Percentiles rank a stretch among this genome's conserved stretches.
These are phyloP conservation scores for Listrodromus nycthemerus DNA, from an alignment of 2,888 invertebrate genomes.

Conservation along the genomic window DNA sequence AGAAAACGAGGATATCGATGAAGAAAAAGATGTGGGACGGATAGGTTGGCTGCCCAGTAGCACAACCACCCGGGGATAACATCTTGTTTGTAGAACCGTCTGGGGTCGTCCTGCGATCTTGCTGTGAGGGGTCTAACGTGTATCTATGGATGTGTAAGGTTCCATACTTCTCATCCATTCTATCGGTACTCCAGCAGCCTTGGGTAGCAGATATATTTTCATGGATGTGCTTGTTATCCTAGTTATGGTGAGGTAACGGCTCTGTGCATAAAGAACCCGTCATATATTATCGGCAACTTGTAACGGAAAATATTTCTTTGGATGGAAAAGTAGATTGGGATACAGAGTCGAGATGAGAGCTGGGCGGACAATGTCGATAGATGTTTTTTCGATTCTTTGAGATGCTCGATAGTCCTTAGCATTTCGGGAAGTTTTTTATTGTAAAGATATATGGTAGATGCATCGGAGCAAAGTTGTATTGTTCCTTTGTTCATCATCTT, in stretches of 20 bases:
- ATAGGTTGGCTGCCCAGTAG: constrained; percentile 41
- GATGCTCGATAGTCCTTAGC: constrained; percentile 18
- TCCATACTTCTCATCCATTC: constrained; percentile 67
- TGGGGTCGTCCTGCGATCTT: constrained; percentile 15
- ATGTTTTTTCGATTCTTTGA: constrained; percentile 13
- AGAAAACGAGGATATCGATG: constrained; percentile 31
- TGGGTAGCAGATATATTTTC: constrained; percentile 73
- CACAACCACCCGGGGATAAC: constrained; percentile 63
- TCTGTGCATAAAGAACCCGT: constrained; percentile 38
- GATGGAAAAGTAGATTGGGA: constrained; percentile 12
- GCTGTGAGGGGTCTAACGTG: constrained; percentile 25
- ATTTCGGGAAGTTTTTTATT: constrained; percentile 13
- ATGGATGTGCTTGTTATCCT: constrained; percentile 75
- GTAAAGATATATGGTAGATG: constrained; percentile 24
- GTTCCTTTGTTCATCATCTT: constrained; percentile 35
- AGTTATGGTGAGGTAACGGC: constrained; percentile 50
- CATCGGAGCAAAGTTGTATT: constrained; percentile 38
- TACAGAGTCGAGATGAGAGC: constrained; percentile 16
- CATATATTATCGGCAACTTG: constrained; percentile 45
- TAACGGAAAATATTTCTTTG: constrained; percentile 49
- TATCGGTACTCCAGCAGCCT: constrained; percentile 72
- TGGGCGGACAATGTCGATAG: constrained; percentile 3
- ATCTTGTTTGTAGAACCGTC: constrained; percentile 73
- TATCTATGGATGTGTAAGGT: constrained; percentile 9
- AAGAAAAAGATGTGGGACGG: constrained; percentile 49